Evolutionary conservation across 2,888 invertebrate species (phyloP), one percentile per base, ranked within the genome.

Genomic region (Masnerella sp.): DNA sequence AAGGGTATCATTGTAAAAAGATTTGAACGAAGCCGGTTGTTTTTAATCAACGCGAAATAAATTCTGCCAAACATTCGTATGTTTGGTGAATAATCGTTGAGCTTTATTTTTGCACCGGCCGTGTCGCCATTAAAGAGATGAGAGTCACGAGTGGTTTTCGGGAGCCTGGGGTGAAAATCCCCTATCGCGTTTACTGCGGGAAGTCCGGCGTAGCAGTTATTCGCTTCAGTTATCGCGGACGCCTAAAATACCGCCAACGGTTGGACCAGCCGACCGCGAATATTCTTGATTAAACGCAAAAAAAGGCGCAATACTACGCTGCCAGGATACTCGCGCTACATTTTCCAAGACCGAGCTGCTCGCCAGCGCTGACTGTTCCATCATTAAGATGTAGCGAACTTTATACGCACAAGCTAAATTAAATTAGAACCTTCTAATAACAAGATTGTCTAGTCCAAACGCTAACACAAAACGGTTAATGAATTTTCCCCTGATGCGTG

Each of bases 281-380:
- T 85, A 84, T 85, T 83, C 86, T 86, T 87, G 87, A 87, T 87
- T 87, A 87, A 87, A 85, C 81, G 81, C 81, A 82, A 82, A 83
- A 85, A 85, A 84, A 64, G 14, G 36, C 52, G 40, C 43, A 56
- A 36, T 59, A 38, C 58, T 34, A 59, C 49, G 56, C 32, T n/a
- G 11, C 9, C 17, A 17, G 9, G 17, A 36, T 7, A 1, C 9
- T 3, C n/a, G 1, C 45, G 45, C 62, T 58, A 58, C 68, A 43
- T 43, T 59, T 54, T 22, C 40, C 75, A 77, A 65, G 75, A 56
- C 22, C 38, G 32, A 34, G 56, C 0, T 15, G 61, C 75, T 76
- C 71, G 77, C 74, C 64, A 75, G 72, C 25, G 30, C 56, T 40
- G 77, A 17, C 77, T 54, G 47, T 69, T 78, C 75, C 72, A 77